Evolutionary conservation across 1,140 invertebrate species (phyloP).

Genomic region (Musca vetustissima): DNA sequence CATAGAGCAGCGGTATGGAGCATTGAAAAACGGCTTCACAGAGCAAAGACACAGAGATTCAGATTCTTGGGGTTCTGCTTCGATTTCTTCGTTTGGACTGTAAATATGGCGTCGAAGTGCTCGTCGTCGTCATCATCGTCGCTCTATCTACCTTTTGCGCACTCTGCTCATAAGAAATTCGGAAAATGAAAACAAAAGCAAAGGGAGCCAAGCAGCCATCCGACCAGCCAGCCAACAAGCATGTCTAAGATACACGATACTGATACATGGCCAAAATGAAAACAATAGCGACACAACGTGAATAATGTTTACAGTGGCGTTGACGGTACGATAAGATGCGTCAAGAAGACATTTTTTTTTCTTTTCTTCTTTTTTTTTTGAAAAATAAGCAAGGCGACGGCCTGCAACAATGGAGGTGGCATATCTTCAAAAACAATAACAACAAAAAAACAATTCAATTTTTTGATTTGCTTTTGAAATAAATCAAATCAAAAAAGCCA

Average conservation of each 20-base stretch:
- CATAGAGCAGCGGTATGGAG: too few relatives aligned
- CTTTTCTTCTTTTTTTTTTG: too few relatives aligned
- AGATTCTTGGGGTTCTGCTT: too few relatives aligned
- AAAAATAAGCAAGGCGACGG: slow-evolving; percentile 8
- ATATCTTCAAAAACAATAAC: not conserved
- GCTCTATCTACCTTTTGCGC: slow-evolving; percentile 1
- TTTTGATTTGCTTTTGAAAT: too few relatives aligned
- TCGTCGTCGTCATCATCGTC: too few relatives aligned
- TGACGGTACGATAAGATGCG: slow-evolving; percentile 23
- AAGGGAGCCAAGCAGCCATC: not conserved
- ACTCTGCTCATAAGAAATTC: not conserved
- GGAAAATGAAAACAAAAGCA: slow-evolving; percentile 3
- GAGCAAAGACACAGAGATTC: too few relatives aligned
- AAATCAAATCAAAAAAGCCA: too few relatives aligned
- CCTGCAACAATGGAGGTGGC: not conserved
- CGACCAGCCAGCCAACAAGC: not conserved
- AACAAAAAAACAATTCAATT: not conserved
- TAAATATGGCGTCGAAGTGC: slow-evolving; percentile 11
- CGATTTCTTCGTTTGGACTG: not conserved
- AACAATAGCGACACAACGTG: slow-evolving; percentile 21
- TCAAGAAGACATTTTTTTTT: slow-evolving; percentile 20
- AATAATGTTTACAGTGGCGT: slow-evolving; percentile 24
- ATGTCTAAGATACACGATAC: slow-evolving; percentile 24
- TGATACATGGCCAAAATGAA: slow-evolving; percentile 18
- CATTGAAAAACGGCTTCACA: too few relatives aligned